Conservation (phyloP, 2,113 vertebrate genomes). For the Furnarius figulus region DNA sequence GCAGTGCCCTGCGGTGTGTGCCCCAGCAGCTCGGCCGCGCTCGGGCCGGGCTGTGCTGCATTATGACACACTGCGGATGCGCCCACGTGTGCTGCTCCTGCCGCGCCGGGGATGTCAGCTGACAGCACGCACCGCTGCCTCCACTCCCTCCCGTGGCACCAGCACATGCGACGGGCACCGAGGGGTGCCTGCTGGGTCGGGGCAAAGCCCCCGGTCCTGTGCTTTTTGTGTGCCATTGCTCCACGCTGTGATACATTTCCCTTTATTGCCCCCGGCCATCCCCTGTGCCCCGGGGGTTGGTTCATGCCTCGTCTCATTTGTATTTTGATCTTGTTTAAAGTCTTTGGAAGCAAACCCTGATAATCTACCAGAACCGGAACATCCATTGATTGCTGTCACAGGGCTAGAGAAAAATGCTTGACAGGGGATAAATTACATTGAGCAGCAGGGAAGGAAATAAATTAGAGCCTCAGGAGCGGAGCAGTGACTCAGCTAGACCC, state of each 20-base stretch:
- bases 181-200: no score
- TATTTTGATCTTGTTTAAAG: not conserved
- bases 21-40: not conserved
- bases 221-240: not conserved
- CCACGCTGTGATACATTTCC: accelerated
- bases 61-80: constrained; percentile 50
- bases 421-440: not conserved
- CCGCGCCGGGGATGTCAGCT: not conserved
- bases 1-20: not conserved
- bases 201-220: no score
- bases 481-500: not conserved
- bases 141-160: not conserved
- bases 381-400: not conserved
- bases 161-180: not conserved
- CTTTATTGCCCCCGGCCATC: not conserved
- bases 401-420: not conserved
- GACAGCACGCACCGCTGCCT: not conserved
- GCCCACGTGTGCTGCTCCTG: not conserved
- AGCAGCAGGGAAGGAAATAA: not conserved
- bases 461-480: not conserved
- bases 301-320: not conserved
- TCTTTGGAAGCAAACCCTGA: not conserved
- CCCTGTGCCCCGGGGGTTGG: not conserved
- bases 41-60: not conserved
- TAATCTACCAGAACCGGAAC: not conserved